These are phyloP conservation scores for Botia kubotai DNA, from an alignment of 2,797 vertebrate genomes.

Conservation along the genomic window DNA sequence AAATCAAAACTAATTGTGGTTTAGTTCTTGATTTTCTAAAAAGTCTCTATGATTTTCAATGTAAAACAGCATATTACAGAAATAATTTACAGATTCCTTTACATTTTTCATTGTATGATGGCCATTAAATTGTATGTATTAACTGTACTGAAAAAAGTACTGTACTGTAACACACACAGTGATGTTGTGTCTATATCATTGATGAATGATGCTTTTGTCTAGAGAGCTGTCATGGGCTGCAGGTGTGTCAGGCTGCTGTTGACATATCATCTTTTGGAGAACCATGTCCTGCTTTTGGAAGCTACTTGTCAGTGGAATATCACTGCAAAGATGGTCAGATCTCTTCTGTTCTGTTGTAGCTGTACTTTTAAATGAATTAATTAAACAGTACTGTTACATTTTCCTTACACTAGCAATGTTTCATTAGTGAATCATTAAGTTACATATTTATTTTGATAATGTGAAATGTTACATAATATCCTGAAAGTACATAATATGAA, in stretches of 20 bases:
- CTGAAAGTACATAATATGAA: no score
- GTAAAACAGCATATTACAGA: not conserved
- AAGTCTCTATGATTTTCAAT: no score
- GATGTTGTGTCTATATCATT: not conserved
- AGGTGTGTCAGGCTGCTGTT: slow-evolving; percentile 86
- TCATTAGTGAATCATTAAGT: no score
- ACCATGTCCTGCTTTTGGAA: slow-evolving; percentile 84
- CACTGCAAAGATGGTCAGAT: slow-evolving; percentile 89
- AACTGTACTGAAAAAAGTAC: not conserved
- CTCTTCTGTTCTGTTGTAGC: slow-evolving; percentile 7
- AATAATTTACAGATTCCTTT: not conserved
- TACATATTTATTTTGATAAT: no score
- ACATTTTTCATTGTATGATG: no score
- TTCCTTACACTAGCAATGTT: not conserved
- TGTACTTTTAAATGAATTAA: not conserved
- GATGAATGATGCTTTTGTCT: slow-evolving; percentile 9
- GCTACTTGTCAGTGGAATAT: slow-evolving; percentile 90
- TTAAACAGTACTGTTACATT: not conserved
- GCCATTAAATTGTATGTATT: not conserved
- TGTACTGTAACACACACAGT: not conserved
- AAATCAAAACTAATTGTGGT: not conserved
- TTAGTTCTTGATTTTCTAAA: not conserved
- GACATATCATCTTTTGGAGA: slow-evolving; percentile 84
- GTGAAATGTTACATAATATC: no score
- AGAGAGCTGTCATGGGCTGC: slow-evolving; percentile 89